Base-by-base conservation (phyloP, 2,888 invertebrate species). In the Parochlus steinenii region DNA sequence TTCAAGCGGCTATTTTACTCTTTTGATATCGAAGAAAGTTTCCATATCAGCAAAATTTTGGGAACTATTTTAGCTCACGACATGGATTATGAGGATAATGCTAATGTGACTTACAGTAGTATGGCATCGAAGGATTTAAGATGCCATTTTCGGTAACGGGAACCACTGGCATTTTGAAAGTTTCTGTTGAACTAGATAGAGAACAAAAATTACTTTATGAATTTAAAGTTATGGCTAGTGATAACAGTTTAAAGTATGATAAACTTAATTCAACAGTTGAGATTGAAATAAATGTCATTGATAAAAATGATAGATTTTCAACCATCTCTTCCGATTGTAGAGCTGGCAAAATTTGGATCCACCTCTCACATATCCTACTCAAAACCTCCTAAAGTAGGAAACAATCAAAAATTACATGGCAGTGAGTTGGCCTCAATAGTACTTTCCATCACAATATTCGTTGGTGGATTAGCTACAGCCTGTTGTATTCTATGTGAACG, bases 1-100 rank as follows among this genome's bases (percentile, higher is more conserved):
- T 87, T 87, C 43, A 74, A 74, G 44, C 79, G 81, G 44, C 71
- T 80, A 1, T 80, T 75, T 72, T 87, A 87, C 50, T 76, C 69
- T 33, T 87, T 86, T 44, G 77, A 82, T 47, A 69, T 82, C 0
- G 69, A 76, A 33, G 89, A 89, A 59, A 81, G 85, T 2, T 64
- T 67, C 16, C 85, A 83, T 49, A 66, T 70, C 1, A 64, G 71
- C 43, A 69, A 69, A 42, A 67, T 75, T 4, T 57, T 89, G 25
- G 87, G 86, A 1, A 72, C 69, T 48, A 70, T 87, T 6, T 69
- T 74, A 42, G 86, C 87, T 0, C 67, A 68, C 2, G 87, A 89
- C 52, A 68, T 70, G 27, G 87, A 89, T 55, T 77, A 70, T 47
- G 85, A 82, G 0, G 65, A 69, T 43, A 87, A 89, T 52, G 75